Conservation (phyloP, 2,888 invertebrate species). For the Panopea generosa region DNA sequence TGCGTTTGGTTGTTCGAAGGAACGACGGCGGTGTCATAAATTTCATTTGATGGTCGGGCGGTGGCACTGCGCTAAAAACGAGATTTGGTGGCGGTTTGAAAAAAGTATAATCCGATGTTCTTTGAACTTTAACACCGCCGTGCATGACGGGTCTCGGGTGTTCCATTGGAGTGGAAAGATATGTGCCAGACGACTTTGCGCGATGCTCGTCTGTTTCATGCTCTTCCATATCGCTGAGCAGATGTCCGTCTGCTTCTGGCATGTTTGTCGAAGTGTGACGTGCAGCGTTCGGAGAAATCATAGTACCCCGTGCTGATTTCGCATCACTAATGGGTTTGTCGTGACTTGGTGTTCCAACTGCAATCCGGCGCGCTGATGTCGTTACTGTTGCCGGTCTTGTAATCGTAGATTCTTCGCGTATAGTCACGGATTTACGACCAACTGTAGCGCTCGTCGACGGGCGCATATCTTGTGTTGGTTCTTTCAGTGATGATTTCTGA, state of each 20-base stretch:
- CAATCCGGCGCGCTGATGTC: neutral
- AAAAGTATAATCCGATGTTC: slow-evolving; percentile 22
- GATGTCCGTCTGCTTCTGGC: neutral
- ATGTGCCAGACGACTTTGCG: slow-evolving; percentile 14
- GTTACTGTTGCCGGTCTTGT: slow-evolving; percentile 33
- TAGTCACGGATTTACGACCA: slow-evolving; percentile 46
- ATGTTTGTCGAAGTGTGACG: slow-evolving; percentile 19
- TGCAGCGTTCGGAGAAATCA: slow-evolving; percentile 31
- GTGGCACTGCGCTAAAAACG: slow-evolving; percentile 17
- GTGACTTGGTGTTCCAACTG: neutral
- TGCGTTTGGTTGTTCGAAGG: slow-evolving; percentile 21
- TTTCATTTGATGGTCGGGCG: slow-evolving; percentile 12
- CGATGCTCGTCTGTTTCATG: slow-evolving; percentile 10
- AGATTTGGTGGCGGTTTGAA: slow-evolving; percentile 38
- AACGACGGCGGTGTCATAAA: slow-evolving; percentile 38
- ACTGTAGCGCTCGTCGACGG: slow-evolving; percentile 14
- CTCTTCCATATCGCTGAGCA: slow-evolving; percentile 12
- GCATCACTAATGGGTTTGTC: slow-evolving; percentile 24
- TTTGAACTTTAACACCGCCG: slow-evolving; percentile 32
- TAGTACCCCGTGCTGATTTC: slow-evolving; percentile 30
- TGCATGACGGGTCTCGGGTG: slow-evolving; percentile 48
- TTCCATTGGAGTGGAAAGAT: slow-evolving; percentile 16
- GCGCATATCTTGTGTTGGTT: neutral
- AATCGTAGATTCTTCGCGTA: slow-evolving; percentile 33
- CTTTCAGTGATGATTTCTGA: neutral